phyloP scores from a whole-genome alignment of 2,113 vertebrate species.

The Numenius arquata region DNA sequence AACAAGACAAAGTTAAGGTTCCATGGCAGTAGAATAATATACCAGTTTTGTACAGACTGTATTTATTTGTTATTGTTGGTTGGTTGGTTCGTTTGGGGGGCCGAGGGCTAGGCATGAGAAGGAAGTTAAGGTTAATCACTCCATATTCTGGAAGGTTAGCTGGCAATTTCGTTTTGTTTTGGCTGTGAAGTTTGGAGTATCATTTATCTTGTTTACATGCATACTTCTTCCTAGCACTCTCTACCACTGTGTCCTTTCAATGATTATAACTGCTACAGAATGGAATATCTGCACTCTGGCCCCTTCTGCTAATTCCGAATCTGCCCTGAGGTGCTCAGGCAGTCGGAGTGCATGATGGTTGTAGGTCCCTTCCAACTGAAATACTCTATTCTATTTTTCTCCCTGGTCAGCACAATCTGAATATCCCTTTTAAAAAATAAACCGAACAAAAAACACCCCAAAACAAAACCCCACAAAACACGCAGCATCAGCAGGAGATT shows the following conservation, averaged over 20 bases:
- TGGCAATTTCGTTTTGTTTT: background rate
- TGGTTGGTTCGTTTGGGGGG: background rate
- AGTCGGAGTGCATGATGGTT: background rate
- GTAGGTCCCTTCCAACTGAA: background rate
- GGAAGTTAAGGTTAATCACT: background rate
- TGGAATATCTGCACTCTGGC: background rate
- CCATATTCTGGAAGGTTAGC: background rate
- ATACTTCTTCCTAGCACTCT: background rate
- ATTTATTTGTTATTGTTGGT: background rate
- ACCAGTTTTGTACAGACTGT: background rate
- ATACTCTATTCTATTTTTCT: background rate
- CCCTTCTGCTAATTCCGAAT: background rate
- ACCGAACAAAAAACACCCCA: background rate
- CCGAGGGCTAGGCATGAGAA: background rate
- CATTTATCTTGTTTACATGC: background rate
- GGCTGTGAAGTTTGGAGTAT: background rate
- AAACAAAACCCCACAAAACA: background rate
- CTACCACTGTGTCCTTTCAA: background rate
- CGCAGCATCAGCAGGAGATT: background rate
- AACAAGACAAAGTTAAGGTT: background rate
- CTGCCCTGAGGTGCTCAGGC: background rate
- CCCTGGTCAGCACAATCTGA: background rate
- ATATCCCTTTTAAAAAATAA: background rate
- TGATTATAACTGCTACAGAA: background rate
- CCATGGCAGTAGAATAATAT: background rate